Evolutionary conservation across 2,113 vertebrate genomes (phyloP).

Genomic region (Sebastes schlegelii): DNA sequence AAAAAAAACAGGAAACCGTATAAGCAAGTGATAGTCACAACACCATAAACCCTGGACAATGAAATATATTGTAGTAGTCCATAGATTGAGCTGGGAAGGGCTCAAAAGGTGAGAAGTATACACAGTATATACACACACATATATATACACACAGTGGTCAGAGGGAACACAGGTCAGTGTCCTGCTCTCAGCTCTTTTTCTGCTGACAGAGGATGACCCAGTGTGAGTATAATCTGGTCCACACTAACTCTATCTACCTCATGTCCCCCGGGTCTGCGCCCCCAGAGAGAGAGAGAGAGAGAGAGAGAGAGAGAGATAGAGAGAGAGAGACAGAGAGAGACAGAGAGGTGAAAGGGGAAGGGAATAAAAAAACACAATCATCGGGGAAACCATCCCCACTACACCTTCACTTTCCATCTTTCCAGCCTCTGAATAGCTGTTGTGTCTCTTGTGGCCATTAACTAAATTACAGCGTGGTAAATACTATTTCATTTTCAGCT

Average conservation of each 20-base stretch:
- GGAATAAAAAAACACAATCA: slow-evolving; percentile 13
- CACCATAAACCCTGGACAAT: slow-evolving; percentile 18
- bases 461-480: neutral
- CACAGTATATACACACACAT: slow-evolving; percentile 10
- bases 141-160: slow-evolving; percentile 55
- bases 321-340: slow-evolving; percentile 21
- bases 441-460: neutral
- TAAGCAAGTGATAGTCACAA: neutral
- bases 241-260: slow-evolving; percentile 64
- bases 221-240: slow-evolving; percentile 68
- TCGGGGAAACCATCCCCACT: neutral
- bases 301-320: slow-evolving; percentile 11
- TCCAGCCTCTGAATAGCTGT: neutral
- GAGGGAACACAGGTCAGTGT: slow-evolving; percentile 64
- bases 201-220: slow-evolving; percentile 77
- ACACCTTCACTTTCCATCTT: slow-evolving; percentile 13
- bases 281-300: slow-evolving; percentile 33
- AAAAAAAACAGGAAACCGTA: neutral
- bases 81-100: slow-evolving; percentile 22
- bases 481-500: neutral
- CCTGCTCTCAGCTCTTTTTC: slow-evolving; percentile 78
- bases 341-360: slow-evolving; percentile 34
- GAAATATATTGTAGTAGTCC: slow-evolving; percentile 14
- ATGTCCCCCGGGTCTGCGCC: slow-evolving; percentile 61
- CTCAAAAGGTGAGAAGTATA: slow-evolving; percentile 27